These are phyloP conservation scores for Elmis aenea DNA, from an alignment of 2,888 invertebrate genomes.

Conservation along the genomic window DNA sequence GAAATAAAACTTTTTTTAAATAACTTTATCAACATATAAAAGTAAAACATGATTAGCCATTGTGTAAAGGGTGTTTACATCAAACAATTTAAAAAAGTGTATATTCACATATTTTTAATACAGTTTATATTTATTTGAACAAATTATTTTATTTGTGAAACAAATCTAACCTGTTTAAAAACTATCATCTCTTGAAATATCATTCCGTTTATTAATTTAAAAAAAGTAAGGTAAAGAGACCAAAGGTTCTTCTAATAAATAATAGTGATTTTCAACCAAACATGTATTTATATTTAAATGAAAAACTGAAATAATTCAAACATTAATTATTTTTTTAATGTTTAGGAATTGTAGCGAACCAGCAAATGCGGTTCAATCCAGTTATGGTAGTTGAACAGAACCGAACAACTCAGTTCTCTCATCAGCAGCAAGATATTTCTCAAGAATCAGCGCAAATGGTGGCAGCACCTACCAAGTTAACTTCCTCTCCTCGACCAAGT, in stretches of 20 bases:
- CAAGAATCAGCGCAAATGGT: slow-evolving; percentile 13
- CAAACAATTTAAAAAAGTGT: too few relatives aligned
- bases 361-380: slow-evolving; percentile 44
- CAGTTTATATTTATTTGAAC: too few relatives aligned
- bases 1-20: too few relatives aligned
- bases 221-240: too few relatives aligned
- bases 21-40: too few relatives aligned
- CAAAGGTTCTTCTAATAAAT: slow-evolving; percentile 3
- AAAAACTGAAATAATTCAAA: not conserved
- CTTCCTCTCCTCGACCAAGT: slow-evolving; percentile 67
- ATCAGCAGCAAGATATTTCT: slow-evolving; percentile 9
- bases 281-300: not conserved
- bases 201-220: too few relatives aligned
- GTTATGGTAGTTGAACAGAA: slow-evolving; percentile 46
- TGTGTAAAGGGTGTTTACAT: too few relatives aligned
- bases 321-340: slow-evolving; percentile 2
- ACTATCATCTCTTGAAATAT: too few relatives aligned
- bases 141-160: too few relatives aligned
- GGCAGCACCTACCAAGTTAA: slow-evolving; percentile 33
- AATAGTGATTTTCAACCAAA: not conserved
- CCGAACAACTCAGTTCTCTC: slow-evolving; percentile 27
- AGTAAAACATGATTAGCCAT: too few relatives aligned
- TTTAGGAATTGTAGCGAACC: slow-evolving; percentile 33
- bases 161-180: too few relatives aligned
- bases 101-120: too few relatives aligned